Percentiles rank a stretch among this genome's conserved stretches.
These are phyloP conservation scores for Nettapus auritus DNA, from an alignment of 2,113 vertebrate species.

Conservation along the genomic window DNA sequence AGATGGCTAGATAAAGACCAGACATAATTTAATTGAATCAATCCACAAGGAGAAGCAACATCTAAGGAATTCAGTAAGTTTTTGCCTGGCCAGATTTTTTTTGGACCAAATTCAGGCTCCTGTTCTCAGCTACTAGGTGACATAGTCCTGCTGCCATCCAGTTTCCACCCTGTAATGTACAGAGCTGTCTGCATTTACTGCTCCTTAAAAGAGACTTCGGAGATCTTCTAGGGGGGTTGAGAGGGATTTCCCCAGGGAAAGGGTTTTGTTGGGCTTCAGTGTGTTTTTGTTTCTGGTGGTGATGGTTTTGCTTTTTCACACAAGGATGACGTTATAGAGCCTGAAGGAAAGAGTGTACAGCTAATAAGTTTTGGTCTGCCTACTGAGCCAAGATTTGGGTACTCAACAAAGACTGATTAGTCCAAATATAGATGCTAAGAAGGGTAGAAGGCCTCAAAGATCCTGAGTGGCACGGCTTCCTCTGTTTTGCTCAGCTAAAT, in stretches of 20 bases:
- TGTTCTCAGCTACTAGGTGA: neutral
- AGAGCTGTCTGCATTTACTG: neutral
- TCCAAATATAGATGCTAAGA: neutral
- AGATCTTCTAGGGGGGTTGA: neutral
- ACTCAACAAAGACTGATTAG: neutral
- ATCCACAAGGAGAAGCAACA: neutral
- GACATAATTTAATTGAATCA: neutral
- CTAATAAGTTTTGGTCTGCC: fast-evolving
- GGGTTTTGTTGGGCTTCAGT: neutral
- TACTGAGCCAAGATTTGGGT: neutral
- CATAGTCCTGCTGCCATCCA: fast-evolving
- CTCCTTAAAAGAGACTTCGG: neutral
- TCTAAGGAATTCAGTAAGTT: neutral
- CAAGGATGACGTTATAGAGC: too few relatives aligned
- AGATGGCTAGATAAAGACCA: neutral
- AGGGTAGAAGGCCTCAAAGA: neutral
- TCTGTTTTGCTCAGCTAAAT: neutral
- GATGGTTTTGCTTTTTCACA: neutral
- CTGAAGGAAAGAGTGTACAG: neutral
- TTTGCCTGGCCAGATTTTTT: neutral
- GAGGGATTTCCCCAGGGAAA: fast-evolving
- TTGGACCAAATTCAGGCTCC: neutral
- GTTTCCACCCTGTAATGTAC: fast-evolving
- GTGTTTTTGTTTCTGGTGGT: too few relatives aligned
- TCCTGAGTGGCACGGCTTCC: too few relatives aligned